Percentiles rank a stretch among this genome's conserved stretches.
phyloP scores from a whole-genome alignment of 2,888 invertebrate genomes.

The Flexamia atlantica region DNA sequence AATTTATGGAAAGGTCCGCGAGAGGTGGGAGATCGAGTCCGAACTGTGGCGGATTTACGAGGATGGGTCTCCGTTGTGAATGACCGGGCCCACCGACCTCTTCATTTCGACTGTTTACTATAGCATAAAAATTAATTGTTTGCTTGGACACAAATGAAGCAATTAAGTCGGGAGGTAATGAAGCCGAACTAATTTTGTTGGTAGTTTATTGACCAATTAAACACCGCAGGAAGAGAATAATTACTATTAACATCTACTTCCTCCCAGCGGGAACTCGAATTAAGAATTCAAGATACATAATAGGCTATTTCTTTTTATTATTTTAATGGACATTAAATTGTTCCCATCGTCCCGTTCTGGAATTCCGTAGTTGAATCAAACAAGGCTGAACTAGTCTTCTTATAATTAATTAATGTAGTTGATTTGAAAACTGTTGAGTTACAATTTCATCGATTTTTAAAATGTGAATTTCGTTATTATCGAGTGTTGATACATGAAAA shows the following conservation, averaged over 20 bases:
- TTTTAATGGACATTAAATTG: not conserved
- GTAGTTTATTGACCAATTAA: slow-evolving; percentile 16
- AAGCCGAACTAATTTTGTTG: slow-evolving; percentile 12
- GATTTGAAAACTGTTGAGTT: too few species aligned
- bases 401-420: too few species aligned
- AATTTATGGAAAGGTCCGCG: slow-evolving; percentile 19
- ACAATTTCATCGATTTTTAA: too few species aligned
- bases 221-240: slow-evolving; percentile 23
- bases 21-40: slow-evolving; percentile 5
- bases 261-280: not conserved
- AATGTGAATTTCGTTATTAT: too few species aligned
- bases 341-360: not conserved
- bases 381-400: too few species aligned
- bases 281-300: not conserved
- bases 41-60: slow-evolving; percentile 30
- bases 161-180: slow-evolving; percentile 16
- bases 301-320: not conserved
- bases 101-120: slow-evolving; percentile 18
- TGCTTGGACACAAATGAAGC: slow-evolving; percentile 17
- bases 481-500: too few species aligned
- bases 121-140: slow-evolving; percentile 20
- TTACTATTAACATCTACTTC: slow-evolving; percentile 17
- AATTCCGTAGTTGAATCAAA: too few species aligned
- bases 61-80: not conserved
- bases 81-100: not conserved